Evolutionary conservation across 2,113 vertebrate genomes (phyloP).

Genomic region (Burhinus bistriatus): DNA sequence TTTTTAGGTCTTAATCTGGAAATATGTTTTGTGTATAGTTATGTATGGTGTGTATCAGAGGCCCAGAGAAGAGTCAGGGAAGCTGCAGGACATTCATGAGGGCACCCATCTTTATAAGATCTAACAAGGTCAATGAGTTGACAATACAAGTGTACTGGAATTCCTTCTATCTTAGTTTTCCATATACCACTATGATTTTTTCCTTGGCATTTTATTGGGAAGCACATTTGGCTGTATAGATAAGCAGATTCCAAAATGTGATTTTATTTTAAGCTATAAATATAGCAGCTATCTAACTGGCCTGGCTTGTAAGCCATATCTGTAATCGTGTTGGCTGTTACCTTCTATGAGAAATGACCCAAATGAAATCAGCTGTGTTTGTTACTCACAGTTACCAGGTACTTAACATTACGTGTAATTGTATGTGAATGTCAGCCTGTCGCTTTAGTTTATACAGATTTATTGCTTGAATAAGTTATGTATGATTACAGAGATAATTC

Average conservation of each 20-base stretch:
- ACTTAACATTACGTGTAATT: background rate
- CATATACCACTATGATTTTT: background rate
- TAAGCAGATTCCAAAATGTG: background rate
- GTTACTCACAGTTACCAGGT: background rate
- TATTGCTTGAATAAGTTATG: background rate
- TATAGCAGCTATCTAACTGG: background rate
- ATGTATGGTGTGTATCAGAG: background rate
- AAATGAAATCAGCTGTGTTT: background rate
- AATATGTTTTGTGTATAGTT: background rate
- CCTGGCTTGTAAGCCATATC: background rate
- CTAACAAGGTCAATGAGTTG: background rate
- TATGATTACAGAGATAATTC: background rate
- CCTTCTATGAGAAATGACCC: background rate
- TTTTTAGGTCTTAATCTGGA: background rate
- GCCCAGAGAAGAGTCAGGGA: background rate
- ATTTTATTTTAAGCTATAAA: conserved; percentile 14
- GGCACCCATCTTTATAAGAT: background rate
- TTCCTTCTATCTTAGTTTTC: background rate
- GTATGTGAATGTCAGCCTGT: background rate
- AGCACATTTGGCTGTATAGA: background rate
- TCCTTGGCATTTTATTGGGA: background rate
- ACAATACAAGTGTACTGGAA: background rate
- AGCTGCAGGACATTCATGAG: background rate
- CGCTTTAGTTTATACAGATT: background rate
- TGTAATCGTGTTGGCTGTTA: background rate